Evolutionary conservation across 2,113 vertebrate genomes (phyloP).

Genomic region (Origma solitaria): DNA sequence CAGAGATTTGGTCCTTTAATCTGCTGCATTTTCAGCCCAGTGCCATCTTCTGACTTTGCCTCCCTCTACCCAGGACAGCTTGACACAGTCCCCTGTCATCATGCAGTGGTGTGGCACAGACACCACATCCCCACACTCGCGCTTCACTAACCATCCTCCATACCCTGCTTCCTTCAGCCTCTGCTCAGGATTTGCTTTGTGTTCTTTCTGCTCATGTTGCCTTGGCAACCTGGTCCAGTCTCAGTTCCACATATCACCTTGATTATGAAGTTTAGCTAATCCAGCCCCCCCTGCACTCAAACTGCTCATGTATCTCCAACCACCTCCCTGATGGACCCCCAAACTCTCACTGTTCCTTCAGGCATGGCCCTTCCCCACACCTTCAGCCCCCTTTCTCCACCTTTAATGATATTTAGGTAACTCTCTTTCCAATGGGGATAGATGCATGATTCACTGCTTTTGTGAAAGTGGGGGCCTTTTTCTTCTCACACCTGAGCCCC

Average conservation of each 20-base stretch:
- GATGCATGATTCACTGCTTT: accelerated
- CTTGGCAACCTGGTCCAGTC: not conserved
- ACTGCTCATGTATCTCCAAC: not conserved
- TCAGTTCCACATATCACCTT: not conserved
- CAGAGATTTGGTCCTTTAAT: not conserved
- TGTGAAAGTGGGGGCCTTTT: not conserved
- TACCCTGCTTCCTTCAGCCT: not conserved
- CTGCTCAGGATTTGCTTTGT: not conserved
- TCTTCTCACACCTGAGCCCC: not conserved
- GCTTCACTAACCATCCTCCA: not conserved
- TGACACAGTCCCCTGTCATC: not conserved
- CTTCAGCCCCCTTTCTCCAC: not conserved
- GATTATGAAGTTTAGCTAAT: not conserved
- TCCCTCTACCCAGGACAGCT: not conserved
- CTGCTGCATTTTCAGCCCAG: not conserved
- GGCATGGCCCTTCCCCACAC: not conserved
- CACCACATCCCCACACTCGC: too few relatives aligned
- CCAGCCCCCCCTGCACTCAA: not conserved
- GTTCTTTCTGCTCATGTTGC: not conserved
- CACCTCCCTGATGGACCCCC: not conserved
- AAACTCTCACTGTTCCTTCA: not conserved
- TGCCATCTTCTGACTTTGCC: not conserved
- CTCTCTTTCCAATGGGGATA: not conserved
- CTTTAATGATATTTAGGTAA: not conserved
- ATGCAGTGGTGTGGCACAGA: not conserved